A percentile compares a stretch with the other conserved stretches of the same genome.
These are phyloP conservation scores for Phyllotis vaccarum DNA, from an alignment of 2,797 vertebrate genomes.

Conservation along the genomic window DNA sequence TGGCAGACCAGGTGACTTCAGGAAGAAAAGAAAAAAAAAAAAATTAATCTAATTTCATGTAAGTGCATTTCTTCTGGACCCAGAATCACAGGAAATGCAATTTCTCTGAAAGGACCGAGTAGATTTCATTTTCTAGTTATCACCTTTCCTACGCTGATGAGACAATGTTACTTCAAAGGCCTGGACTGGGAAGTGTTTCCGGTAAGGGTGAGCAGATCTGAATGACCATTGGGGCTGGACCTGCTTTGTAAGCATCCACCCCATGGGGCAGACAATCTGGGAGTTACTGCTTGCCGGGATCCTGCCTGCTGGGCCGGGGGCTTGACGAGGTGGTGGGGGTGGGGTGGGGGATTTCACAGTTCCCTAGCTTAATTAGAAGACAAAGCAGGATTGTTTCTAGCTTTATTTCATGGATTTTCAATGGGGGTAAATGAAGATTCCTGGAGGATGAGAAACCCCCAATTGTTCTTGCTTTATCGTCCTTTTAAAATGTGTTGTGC, in stretches of 20 bases:
- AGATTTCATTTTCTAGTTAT: conserved; percentile 59
- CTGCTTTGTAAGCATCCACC: not conserved
- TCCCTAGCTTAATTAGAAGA: not conserved
- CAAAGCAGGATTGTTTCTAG: conserved; percentile 1
- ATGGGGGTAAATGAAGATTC: conserved; percentile 2
- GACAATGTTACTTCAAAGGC: conserved; percentile 37
- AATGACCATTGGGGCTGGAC: accelerated
- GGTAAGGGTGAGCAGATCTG: not conserved
- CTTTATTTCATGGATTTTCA: conserved; percentile 46
- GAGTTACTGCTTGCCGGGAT: not conserved
- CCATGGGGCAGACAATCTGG: not conserved
- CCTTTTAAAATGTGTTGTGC: not conserved
- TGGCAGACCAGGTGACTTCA: conserved; percentile 56
- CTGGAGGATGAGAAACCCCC: not conserved
- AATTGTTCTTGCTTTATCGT: not conserved
- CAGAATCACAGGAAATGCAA: conserved; percentile 65
- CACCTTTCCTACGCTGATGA: conserved; percentile 15
- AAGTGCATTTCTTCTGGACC: conserved; percentile 71
- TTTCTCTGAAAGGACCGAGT: conserved; percentile 45
- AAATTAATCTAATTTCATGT: conserved; percentile 69
- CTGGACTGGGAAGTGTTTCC: not conserved
- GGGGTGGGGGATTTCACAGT: not conserved
- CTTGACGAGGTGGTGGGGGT: not conserved
- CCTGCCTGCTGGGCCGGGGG: not conserved
- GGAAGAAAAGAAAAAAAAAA: not conserved